A percentile compares a stretch with the other conserved stretches of the same genome.
These are phyloP conservation scores for Drosophila saltans DNA, from an alignment of 1,140 invertebrate genomes.

Conservation along the genomic window DNA sequence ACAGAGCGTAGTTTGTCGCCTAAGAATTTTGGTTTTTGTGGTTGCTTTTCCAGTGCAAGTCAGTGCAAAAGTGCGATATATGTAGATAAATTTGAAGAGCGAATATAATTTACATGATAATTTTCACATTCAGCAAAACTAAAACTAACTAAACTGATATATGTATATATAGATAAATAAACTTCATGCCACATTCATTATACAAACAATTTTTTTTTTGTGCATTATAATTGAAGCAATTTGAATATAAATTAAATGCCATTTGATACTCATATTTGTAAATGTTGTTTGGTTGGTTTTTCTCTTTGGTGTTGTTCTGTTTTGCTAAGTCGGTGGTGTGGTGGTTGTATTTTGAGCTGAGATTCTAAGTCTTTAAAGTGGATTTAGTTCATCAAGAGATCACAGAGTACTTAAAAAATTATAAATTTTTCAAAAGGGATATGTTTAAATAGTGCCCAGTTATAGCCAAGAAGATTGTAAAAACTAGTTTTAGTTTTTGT, in stretches of 20 bases:
- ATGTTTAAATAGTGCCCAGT: neutral
- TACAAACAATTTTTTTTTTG: slow-evolving; percentile 30
- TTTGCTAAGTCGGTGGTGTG: slow-evolving; percentile 46
- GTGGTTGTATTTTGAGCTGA: slow-evolving; percentile 29
- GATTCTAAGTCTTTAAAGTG: slow-evolving; percentile 23
- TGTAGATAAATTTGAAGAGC: slow-evolving; percentile 27
- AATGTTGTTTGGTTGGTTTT: slow-evolving; percentile 27
- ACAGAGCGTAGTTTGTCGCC: neutral
- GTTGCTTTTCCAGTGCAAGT: slow-evolving; percentile 45
- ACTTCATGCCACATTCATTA: slow-evolving; percentile 38
- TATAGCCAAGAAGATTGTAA: neutral
- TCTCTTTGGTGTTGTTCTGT: neutral
- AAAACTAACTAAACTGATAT: slow-evolving; percentile 49
- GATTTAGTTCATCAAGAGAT: slow-evolving; percentile 39
- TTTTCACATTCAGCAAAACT: slow-evolving; percentile 6
- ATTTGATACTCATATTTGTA: slow-evolving; percentile 31
- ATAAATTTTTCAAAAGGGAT: too few species aligned
- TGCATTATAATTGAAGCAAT: slow-evolving; percentile 41
- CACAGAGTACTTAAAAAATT: slow-evolving; percentile 1
- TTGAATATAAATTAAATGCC: slow-evolving; percentile 29
- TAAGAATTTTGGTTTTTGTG: slow-evolving; percentile 57
- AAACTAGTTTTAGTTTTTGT: too few species aligned
- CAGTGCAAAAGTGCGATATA: slow-evolving; percentile 32
- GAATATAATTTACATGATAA: slow-evolving; percentile 62
- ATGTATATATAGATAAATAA: slow-evolving; percentile 33